Evolutionary conservation across 2,888 invertebrate species (phyloP).

Genomic region (Serrognathus titanus): DNA sequence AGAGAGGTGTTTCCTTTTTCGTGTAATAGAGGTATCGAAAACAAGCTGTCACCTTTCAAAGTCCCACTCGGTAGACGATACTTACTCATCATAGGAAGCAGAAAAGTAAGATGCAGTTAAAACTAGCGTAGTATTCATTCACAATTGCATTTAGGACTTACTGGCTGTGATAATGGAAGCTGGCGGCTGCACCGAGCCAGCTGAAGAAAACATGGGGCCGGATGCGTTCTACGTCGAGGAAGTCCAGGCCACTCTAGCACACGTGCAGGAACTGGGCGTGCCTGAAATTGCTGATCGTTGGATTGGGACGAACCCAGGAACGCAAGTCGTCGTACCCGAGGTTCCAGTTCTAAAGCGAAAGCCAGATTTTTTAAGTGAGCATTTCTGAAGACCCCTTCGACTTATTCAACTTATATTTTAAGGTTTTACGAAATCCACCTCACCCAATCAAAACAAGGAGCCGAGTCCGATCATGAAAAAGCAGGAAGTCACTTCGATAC

Average conservation of each 20-base stretch:
- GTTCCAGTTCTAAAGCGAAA: conserved; percentile 32
- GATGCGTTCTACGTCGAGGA: conserved; percentile 87
- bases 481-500: conserved; percentile 54
- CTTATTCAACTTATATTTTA: too few species aligned
- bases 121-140: too few species aligned
- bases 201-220: conserved; percentile 62
- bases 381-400: not conserved
- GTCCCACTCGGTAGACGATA: conserved; percentile 67
- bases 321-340: conserved; percentile 51
- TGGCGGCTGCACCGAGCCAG: conserved; percentile 70
- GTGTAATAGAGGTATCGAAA: conserved; percentile 39
- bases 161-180: conserved; percentile 72
- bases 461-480: conserved; percentile 49
- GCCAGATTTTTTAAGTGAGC: conserved; percentile 39
- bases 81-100: conserved; percentile 70
- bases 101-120: too few species aligned
- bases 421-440: conserved; percentile 22
- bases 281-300: conserved; percentile 67
- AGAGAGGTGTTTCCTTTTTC: conserved; percentile 66
- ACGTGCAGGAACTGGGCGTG: conserved; percentile 73
- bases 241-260: conserved; percentile 79
- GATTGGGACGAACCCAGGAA: conserved; percentile 64
- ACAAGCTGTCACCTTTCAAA: conserved; percentile 37
- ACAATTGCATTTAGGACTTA: conserved; percentile 51
- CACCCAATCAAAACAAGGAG: conserved; percentile 19